Conservation (phyloP, 2,113 vertebrate species). For the Periophthalmus modestus region DNA sequence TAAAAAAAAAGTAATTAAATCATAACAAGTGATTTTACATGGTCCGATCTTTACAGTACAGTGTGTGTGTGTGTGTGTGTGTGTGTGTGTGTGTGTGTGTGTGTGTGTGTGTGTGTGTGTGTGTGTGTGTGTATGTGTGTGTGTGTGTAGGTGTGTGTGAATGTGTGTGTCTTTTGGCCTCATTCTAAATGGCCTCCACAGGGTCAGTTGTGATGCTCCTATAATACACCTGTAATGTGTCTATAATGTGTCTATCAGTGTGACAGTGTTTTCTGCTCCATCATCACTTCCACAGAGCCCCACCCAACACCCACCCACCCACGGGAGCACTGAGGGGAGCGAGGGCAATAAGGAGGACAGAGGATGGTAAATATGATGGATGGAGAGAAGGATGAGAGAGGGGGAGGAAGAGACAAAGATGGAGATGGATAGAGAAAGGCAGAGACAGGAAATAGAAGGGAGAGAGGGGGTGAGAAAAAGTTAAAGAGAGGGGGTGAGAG, state of each 20-base stretch:
- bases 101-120: no score
- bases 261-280: neutral
- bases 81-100: no score
- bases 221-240: neutral
- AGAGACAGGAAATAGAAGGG: no score
- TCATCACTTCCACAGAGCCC: neutral
- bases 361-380: conserved; percentile 4
- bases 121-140: no score
- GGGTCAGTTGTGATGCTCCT: neutral
- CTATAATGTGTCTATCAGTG: neutral
- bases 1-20: no score
- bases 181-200: neutral
- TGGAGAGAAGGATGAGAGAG: neutral
- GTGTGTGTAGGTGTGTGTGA: no score
- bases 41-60: no score
- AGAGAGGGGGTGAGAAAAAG: no score
- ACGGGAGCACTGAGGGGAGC: neutral
- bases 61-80: no score
- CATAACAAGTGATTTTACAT: no score
- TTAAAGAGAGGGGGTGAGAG: no score
- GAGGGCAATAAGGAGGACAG: conserved; percentile 1
- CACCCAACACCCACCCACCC: neutral
- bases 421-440: no score
- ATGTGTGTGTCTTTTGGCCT: neutral
- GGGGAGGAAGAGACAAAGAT: neutral